phyloP scores from a whole-genome alignment of 1,140 invertebrate species.

The Ceratosolen solmsi region DNA sequence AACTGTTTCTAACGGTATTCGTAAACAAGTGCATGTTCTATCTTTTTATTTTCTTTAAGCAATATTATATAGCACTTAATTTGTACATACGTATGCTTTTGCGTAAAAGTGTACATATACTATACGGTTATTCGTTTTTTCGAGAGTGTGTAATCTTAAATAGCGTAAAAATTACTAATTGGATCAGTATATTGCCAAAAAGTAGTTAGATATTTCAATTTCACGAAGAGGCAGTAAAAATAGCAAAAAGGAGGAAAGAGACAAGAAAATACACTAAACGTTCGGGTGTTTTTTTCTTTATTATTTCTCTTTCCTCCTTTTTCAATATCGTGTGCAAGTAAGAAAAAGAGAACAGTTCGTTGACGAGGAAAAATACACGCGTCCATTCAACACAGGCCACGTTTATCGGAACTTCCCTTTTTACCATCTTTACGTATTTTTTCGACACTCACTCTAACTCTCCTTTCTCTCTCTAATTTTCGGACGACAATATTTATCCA shows the following conservation, averaged over 20 bases:
- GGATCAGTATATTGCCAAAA: neutral
- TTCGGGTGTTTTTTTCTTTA: neutral
- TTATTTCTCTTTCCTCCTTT: constrained; percentile 1
- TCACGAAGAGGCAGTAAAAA: neutral
- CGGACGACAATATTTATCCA: neutral
- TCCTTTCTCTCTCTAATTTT: neutral
- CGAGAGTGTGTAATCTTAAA: neutral
- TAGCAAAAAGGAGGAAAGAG: neutral
- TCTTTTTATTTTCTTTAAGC: neutral
- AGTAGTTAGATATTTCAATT: neutral
- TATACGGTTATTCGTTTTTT: neutral
- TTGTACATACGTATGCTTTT: neutral
- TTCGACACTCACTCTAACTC: neutral
- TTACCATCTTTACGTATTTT: no score
- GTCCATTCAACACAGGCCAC: constrained; percentile 6
- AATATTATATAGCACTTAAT: neutral
- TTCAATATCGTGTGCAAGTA: neutral
- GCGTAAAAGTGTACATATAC: neutral
- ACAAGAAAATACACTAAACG: neutral
- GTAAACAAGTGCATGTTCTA: neutral
- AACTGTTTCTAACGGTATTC: neutral
- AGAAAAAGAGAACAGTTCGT: neutral
- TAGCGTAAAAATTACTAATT: neutral
- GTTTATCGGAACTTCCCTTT: no score
- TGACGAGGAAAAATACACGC: neutral